Percentiles rank a stretch among this genome's conserved stretches.
Conservation (phyloP, 1,140 invertebrate genomes). For the Rhysida immarginata region DNA sequence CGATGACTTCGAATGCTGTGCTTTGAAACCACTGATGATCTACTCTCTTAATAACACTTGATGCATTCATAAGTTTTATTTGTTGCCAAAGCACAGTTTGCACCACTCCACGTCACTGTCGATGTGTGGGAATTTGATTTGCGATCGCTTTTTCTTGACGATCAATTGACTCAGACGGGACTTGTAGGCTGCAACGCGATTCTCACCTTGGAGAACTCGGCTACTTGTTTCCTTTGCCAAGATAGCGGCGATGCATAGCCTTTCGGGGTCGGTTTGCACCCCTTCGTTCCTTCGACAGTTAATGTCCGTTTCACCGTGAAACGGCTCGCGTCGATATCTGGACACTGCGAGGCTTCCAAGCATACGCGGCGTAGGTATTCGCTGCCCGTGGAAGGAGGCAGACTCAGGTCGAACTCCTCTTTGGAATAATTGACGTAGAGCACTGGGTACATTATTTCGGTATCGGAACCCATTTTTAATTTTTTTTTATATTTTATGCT, state of each 20-base stretch:
- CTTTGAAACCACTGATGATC: too few relatives aligned
- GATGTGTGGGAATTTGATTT: slow-evolving; percentile 17
- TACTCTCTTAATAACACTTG: too few relatives aligned
- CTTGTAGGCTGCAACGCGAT: slow-evolving; percentile 23
- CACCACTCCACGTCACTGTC: slow-evolving; percentile 30
- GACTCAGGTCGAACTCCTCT: slow-evolving; percentile 32
- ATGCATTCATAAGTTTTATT: too few relatives aligned
- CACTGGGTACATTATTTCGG: neutral
- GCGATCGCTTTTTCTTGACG: slow-evolving; percentile 20
- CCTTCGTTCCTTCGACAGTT: slow-evolving; percentile 1
- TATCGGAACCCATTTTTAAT: neutral
- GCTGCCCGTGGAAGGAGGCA: slow-evolving; percentile 36
- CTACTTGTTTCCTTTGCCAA: slow-evolving; percentile 37
- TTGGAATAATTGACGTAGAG: slow-evolving; percentile 10
- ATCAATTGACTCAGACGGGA: slow-evolving; percentile 24
- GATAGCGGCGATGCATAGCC: slow-evolving; percentile 28
- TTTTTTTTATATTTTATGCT: too few relatives aligned
- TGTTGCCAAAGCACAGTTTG: slow-evolving; percentile 29
- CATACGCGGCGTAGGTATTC: slow-evolving; percentile 40
- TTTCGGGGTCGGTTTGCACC: slow-evolving; percentile 31
- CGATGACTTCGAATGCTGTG: too few relatives aligned
- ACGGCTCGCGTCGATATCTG: slow-evolving; percentile 30
- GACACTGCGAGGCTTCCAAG: slow-evolving; percentile 37
- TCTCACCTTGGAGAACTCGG: slow-evolving; percentile 32
- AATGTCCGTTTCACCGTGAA: slow-evolving; percentile 23